Percentiles rank a stretch among this genome's conserved stretches.
Evolutionary conservation across 2,888 invertebrate genomes (phyloP).

Genomic region (Rhamnusium bicolor): DNA sequence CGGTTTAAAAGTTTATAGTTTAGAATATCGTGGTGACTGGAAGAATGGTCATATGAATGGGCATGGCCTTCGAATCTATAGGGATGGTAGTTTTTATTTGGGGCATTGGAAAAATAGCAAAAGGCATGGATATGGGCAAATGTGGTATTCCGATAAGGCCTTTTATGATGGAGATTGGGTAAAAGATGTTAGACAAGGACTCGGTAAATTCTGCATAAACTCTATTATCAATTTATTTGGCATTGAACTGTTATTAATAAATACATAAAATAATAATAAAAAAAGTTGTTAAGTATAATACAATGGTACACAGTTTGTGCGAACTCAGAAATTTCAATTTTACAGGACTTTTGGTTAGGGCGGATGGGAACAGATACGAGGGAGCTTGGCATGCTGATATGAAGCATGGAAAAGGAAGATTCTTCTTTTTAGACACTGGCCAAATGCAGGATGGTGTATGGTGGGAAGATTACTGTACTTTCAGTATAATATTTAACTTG

Average conservation of each 20-base stretch:
- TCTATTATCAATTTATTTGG: no score
- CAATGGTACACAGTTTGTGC: no score
- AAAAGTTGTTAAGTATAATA: no score
- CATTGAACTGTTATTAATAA: no score
- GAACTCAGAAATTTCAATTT: not conserved
- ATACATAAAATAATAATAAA: no score
- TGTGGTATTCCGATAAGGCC: conserved; percentile 76
- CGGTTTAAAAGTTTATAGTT: conserved; percentile 69
- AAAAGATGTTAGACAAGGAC: conserved; percentile 59
- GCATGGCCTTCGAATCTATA: conserved; percentile 74
- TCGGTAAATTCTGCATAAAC: conserved; percentile 42
- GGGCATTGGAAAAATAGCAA: conserved; percentile 74
- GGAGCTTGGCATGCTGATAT: conserved; percentile 75
- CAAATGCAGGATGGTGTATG: conserved; percentile 80
- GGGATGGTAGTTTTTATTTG: conserved; percentile 76
- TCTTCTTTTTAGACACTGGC: conserved; percentile 77
- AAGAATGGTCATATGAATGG: conserved; percentile 75
- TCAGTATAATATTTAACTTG: conserved; percentile 75
- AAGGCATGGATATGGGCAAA: conserved; percentile 76
- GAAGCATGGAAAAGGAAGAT: conserved; percentile 78
- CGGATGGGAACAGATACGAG: conserved; percentile 78
- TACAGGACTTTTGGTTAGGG: conserved; percentile 66
- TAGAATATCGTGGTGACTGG: conserved; percentile 78
- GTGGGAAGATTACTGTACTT: conserved; percentile 73
- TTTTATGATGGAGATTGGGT: conserved; percentile 77